phyloP scores from a whole-genome alignment of 2,797 vertebrate species.

The Setipinna tenuifilis region DNA sequence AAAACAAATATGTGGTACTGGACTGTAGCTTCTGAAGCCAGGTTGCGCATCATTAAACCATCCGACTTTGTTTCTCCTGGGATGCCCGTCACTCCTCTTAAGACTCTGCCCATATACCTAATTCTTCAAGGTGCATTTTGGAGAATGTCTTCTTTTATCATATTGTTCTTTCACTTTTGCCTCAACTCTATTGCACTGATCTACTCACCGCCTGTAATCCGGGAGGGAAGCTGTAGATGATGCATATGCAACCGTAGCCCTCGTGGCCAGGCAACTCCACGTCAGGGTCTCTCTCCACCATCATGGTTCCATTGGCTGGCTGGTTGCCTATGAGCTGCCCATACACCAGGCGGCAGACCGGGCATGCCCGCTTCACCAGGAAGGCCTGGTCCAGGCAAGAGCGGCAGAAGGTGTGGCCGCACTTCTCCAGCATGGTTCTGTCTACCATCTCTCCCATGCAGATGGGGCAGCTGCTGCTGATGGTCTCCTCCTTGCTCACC shows the following conservation, averaged over 20 bases:
- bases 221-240: slow-evolving; percentile 93
- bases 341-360: slow-evolving; percentile 91
- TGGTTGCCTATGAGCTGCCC: slow-evolving; percentile 93
- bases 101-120: not conserved
- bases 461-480: slow-evolving; percentile 88
- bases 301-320: slow-evolving; percentile 90
- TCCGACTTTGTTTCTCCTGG: not conserved
- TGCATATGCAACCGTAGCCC: slow-evolving; percentile 90
- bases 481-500: slow-evolving; percentile 81
- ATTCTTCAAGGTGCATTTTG: not conserved
- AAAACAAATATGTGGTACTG: too few species aligned
- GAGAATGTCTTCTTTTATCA: too few species aligned
- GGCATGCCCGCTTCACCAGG: slow-evolving; percentile 90
- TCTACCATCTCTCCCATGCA: slow-evolving; percentile 93
- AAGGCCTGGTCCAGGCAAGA: slow-evolving; percentile 90
- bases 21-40: too few species aligned
- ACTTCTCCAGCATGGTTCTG: slow-evolving; percentile 88
- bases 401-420: slow-evolving; percentile 89
- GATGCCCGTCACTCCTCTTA: not conserved
- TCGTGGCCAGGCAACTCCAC: slow-evolving; percentile 89
- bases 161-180: not conserved
- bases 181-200: not conserved
- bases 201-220: slow-evolving; percentile 89
- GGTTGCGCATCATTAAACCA: too few species aligned
- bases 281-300: slow-evolving; percentile 87